Conservation (phyloP, 1,140 invertebrate genomes). For the Brachionus plicatilis region DNA sequence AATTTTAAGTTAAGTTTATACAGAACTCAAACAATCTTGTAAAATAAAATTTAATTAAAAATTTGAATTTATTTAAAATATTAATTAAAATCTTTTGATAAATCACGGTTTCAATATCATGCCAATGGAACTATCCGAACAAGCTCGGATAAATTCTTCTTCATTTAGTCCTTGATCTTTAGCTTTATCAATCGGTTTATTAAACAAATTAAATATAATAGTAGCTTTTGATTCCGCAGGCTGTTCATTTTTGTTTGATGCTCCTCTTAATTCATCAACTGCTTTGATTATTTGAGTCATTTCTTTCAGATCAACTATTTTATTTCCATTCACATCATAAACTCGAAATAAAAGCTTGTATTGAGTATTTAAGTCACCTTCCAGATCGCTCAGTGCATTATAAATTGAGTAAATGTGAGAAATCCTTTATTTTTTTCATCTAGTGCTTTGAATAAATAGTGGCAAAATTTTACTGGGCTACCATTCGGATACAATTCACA, state of each 20-base stretch:
- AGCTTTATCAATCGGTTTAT: neutral
- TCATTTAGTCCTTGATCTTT: neutral
- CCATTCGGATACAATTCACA: neutral
- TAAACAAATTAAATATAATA: neutral
- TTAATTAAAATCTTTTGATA: neutral
- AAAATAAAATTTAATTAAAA: too few species aligned
- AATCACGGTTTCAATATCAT: neutral
- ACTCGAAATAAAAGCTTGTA: neutral
- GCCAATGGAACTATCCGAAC: neutral
- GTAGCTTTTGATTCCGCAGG: neutral
- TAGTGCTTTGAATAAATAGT: neutral
- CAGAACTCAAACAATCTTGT: too few species aligned
- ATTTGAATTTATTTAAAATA: neutral
- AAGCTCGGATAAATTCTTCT: neutral
- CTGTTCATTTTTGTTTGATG: neutral
- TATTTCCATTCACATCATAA: slow-evolving; percentile 2
- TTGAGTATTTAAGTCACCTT: neutral
- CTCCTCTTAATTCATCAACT: neutral
- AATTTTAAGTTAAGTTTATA: too few species aligned
- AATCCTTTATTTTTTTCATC: neutral
- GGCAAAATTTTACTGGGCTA: neutral
- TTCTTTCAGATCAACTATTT: neutral
- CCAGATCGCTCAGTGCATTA: neutral
- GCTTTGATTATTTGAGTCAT: neutral
- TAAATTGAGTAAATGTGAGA: neutral